Evolutionary conservation across 2,797 vertebrate species (phyloP).

Genomic region (Sylvilagus floridanus): DNA sequence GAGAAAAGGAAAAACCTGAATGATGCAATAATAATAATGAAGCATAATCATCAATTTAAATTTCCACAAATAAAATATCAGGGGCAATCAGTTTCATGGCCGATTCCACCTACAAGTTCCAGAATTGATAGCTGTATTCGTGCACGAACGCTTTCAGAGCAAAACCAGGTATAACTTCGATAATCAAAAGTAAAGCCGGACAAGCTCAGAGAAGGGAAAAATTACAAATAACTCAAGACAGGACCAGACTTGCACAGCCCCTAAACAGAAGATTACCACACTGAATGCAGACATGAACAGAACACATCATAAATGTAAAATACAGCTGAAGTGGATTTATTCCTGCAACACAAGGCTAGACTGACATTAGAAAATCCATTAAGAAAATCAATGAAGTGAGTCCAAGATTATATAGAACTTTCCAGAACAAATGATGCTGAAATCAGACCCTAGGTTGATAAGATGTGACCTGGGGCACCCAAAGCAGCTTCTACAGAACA

Average conservation of each 20-base stretch:
- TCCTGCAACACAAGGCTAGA: neutral
- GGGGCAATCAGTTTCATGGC: neutral
- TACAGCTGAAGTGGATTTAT: neutral
- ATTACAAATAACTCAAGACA: neutral
- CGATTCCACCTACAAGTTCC: neutral
- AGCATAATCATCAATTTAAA: neutral
- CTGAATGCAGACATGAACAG: neutral
- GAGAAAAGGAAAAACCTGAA: conserved; percentile 22
- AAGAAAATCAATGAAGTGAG: conserved; percentile 5
- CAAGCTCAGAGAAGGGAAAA: neutral
- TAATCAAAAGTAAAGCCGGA: neutral
- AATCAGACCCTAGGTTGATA: neutral
- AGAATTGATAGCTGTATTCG: neutral
- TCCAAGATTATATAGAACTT: conserved; percentile 22
- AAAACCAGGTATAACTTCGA: neutral
- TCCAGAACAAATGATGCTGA: neutral
- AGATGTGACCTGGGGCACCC: neutral
- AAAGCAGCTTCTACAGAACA: neutral
- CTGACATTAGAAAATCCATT: conserved; percentile 1
- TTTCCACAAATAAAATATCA: neutral
- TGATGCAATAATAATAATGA: neutral
- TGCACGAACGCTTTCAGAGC: neutral
- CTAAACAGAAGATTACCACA: neutral
- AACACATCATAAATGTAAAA: neutral
- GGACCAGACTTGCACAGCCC: neutral